These are phyloP conservation scores for Drosophila mayri DNA, from an alignment of 1,140 invertebrate genomes.

Conservation along the genomic window DNA sequence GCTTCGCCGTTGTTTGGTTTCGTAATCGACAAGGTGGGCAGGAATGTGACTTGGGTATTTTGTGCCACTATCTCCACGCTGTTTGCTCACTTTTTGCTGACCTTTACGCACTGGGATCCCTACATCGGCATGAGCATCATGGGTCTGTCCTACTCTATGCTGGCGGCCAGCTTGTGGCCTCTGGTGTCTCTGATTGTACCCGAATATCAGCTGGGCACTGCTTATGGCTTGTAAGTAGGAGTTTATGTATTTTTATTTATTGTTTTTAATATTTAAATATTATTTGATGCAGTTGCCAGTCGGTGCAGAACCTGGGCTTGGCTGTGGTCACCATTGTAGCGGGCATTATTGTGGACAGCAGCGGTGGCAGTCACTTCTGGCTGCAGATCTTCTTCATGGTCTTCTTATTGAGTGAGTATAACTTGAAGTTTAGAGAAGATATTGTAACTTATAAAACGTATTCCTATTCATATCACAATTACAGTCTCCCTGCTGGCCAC, in stretches of 20 bases:
- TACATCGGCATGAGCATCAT: conserved; percentile 95
- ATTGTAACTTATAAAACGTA: not conserved
- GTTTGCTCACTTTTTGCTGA: conserved; percentile 91
- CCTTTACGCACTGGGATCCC: conserved; percentile 94
- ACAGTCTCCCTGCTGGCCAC: conserved; percentile 89
- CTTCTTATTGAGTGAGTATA: conserved; percentile 88
- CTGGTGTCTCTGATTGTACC: conserved; percentile 96
- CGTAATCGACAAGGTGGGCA: conserved; percentile 95
- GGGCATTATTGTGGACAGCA: conserved; percentile 94
- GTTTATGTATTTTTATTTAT: not conserved
- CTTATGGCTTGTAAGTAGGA: conserved; percentile 92
- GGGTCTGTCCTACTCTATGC: conserved; percentile 95
- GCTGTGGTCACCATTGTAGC: conserved; percentile 94
- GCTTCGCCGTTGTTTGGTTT: conserved; percentile 96
- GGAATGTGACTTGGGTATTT: conserved; percentile 96
- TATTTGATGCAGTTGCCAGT: conserved; percentile 89
- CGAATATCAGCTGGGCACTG: conserved; percentile 97
- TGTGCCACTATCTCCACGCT: conserved; percentile 92
- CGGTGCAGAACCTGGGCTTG: conserved; percentile 97
- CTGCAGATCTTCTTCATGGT: conserved; percentile 97
- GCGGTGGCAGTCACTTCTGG: conserved; percentile 93
- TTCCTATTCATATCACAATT: not conserved
- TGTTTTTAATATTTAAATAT: not conserved
- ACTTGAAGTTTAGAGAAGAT: not conserved
- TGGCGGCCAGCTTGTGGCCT: conserved; percentile 98